These are phyloP conservation scores for Channallabes apus DNA, from an alignment of 2,797 vertebrate species.

Conservation along the genomic window DNA sequence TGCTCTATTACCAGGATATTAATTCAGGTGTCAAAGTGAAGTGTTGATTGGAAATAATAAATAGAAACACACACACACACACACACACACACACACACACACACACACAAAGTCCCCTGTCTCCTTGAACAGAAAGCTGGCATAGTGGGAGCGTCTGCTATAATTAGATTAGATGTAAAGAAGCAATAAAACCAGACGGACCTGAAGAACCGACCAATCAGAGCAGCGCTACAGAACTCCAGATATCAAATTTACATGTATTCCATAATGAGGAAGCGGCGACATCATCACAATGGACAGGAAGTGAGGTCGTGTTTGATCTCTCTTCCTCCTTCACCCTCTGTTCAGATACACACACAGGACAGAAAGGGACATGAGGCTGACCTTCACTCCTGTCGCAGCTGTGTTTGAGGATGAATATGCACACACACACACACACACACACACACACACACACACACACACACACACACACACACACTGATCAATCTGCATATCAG, in stretches of 20 bases:
- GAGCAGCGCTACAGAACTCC: background rate
- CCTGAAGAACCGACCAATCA: background rate
- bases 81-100: background rate
- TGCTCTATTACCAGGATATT: constrained; percentile 12
- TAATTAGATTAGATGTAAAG: background rate
- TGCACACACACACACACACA: constrained; percentile 7
- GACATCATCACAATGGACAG: background rate
- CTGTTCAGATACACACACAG: background rate
- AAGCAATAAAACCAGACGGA: background rate
- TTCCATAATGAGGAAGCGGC: background rate
- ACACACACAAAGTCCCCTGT: background rate
- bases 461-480: constrained; percentile 11
- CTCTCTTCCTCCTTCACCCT: background rate
- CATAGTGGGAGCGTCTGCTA: background rate
- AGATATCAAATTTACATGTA: background rate
- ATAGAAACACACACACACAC: background rate
- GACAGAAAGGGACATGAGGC: constrained; percentile 19
- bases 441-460: constrained; percentile 10
- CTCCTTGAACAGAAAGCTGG: background rate
- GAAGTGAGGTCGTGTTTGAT: constrained; percentile 35
- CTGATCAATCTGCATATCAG: constrained; percentile 6
- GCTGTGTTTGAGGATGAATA: constrained; percentile 27
- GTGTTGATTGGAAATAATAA: constrained; percentile 33
- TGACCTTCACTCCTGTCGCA: constrained; percentile 22
- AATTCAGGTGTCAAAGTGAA: constrained; percentile 25